Evolutionary conservation across 2,888 invertebrate genomes (phyloP).

Genomic region (Toxonevra muliebris): DNA sequence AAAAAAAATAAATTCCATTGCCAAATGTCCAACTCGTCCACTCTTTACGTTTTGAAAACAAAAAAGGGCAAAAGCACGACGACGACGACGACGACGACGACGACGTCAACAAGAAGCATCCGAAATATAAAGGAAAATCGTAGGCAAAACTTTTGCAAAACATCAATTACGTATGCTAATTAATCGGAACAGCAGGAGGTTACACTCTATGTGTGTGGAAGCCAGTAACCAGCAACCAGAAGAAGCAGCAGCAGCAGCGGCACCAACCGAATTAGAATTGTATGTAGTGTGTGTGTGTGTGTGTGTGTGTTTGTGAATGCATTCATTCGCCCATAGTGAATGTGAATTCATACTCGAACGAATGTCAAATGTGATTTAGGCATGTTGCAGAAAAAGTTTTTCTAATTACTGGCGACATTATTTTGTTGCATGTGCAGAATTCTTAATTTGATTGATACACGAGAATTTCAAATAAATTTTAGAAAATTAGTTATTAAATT

Average conservation of each 20-base stretch:
- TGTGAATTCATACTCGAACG: background rate
- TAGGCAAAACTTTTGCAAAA: conserved; percentile 55
- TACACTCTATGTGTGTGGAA: conserved; percentile 5
- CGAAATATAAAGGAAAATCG: conserved; percentile 43
- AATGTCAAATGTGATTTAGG: conserved; percentile 2
- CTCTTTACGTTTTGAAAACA: conserved; percentile 18
- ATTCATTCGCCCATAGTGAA: background rate
- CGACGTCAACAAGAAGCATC: conserved; percentile 37
- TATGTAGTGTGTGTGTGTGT: background rate
- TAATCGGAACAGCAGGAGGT: conserved; percentile 53
- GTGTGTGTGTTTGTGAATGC: background rate
- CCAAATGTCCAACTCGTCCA: conserved; percentile 28
- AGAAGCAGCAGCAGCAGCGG: background rate
- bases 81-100: conserved; percentile 20
- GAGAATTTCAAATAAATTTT: conserved; percentile 11
- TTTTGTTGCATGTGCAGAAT: conserved; percentile 18
- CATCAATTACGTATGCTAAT: conserved; percentile 63
- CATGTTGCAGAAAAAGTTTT: conserved; percentile 25
- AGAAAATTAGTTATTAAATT: background rate
- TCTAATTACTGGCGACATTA: conserved; percentile 30
- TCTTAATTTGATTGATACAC: conserved; percentile 7
- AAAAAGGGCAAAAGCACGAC: conserved; percentile 6
- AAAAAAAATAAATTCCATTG: background rate
- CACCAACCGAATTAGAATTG: background rate
- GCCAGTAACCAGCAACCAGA: background rate